Conservation (phyloP, 30 jellyfish, hydroid and myxozoan genomes). For the Catostylus mosaicus region DNA sequence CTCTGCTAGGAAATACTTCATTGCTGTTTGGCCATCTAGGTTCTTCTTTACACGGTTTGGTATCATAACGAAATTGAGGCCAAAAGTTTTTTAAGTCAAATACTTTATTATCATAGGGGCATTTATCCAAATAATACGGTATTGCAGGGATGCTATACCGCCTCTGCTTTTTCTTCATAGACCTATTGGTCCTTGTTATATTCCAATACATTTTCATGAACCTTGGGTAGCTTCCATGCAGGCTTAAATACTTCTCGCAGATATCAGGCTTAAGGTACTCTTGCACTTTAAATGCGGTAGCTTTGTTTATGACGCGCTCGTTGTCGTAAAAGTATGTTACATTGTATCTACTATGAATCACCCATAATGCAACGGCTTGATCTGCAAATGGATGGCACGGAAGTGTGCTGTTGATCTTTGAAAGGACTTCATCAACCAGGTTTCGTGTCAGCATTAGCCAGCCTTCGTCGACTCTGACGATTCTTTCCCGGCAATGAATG, state of each 20-base stretch:
- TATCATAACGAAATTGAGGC: slow-evolving; percentile 71
- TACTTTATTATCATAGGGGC: slow-evolving; percentile 35
- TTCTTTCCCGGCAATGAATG: slow-evolving; percentile 76
- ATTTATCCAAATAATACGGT: slow-evolving; percentile 54
- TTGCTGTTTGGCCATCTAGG: slow-evolving; percentile 80
- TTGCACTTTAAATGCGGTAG: slow-evolving; percentile 55
- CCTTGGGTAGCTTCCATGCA: slow-evolving; percentile 90
- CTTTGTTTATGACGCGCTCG: slow-evolving; percentile 80
- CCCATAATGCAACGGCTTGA: slow-evolving; percentile 96
- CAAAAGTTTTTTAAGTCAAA: slow-evolving; percentile 71
- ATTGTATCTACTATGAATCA: slow-evolving; percentile 57
- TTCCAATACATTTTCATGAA: slow-evolving; percentile 83
- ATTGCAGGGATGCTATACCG: slow-evolving; percentile 59
- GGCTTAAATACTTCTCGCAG: slow-evolving; percentile 69
- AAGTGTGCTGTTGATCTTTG: slow-evolving; percentile 65
- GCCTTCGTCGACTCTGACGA: slow-evolving; percentile 95
- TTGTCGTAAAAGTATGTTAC: slow-evolving; percentile 86
- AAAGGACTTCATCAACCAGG: slow-evolving; percentile 71
- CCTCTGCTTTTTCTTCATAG: not conserved
- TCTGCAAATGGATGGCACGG: slow-evolving; percentile 97
- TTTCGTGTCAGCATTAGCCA: slow-evolving; percentile 88
- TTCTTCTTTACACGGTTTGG: slow-evolving; percentile 80
- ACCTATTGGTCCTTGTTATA: not conserved
- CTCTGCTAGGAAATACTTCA: slow-evolving; percentile 69
- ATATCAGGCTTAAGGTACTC: slow-evolving; percentile 42